Evolutionary conservation across 2,113 vertebrate species (phyloP).

Genomic region (Sarotherodon lohbergeri): DNA sequence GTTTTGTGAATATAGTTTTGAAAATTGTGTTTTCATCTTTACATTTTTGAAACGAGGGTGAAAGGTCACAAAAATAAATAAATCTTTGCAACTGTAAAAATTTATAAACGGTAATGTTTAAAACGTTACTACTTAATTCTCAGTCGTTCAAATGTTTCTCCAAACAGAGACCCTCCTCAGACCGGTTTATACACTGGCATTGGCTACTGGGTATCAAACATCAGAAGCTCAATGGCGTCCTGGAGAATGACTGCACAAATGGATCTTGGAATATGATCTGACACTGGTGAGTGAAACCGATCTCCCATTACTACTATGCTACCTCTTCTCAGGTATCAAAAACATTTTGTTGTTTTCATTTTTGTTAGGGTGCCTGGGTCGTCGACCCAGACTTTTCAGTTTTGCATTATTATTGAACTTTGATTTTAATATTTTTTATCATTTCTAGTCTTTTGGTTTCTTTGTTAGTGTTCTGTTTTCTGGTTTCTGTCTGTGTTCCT

Average conservation of each 20-base stretch:
- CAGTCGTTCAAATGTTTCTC: not conserved
- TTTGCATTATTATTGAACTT: not conserved
- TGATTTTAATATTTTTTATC: not conserved
- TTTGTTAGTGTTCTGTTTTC: not conserved
- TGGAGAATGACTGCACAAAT: conserved; percentile 18
- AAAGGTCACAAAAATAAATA: not conserved
- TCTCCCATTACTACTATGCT: conserved; percentile 24
- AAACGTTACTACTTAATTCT: not conserved
- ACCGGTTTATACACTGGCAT: fast-evolving
- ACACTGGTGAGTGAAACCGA: conserved; percentile 40
- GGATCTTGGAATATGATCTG: conserved; percentile 56
- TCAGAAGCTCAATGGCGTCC: fast-evolving
- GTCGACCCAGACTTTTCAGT: not conserved
- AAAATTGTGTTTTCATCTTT: not conserved
- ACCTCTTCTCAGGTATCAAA: conserved; percentile 38
- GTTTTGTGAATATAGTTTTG: not conserved
- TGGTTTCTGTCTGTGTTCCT: not conserved
- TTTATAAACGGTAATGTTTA: not conserved
- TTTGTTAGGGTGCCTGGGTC: not conserved
- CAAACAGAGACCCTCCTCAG: not conserved
- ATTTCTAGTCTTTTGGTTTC: not conserved
- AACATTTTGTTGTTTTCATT: not conserved
- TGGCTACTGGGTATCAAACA: not conserved
- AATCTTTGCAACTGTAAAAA: not conserved
- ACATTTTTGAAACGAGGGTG: not conserved